Conservation (phyloP, 2,888 invertebrate genomes). For the Orthosia gracilis region DNA sequence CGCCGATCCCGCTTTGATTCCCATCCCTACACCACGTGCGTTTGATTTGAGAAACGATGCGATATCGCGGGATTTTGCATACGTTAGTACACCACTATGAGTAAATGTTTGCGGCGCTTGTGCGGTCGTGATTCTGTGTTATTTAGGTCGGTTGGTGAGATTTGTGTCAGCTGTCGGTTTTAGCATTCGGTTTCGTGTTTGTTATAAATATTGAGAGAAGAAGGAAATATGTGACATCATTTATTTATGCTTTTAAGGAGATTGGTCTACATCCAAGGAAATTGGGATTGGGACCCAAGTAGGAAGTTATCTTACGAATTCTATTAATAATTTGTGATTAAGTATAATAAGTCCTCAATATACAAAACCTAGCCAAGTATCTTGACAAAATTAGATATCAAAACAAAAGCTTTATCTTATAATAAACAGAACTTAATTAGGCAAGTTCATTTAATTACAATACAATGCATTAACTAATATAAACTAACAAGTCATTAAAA, state of each 20-base stretch:
- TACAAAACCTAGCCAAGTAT: neutral
- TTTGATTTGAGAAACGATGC: constrained; percentile 61
- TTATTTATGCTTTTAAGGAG: constrained; percentile 11
- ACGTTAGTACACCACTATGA: constrained; percentile 39
- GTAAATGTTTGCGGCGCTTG: constrained; percentile 29
- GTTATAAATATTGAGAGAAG: constrained; percentile 19
- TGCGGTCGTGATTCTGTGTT: constrained; percentile 12
- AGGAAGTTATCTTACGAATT: neutral
- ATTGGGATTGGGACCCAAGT: no score
- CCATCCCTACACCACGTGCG: constrained; percentile 50
- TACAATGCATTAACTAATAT: constrained; percentile 51
- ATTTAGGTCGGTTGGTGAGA: constrained; percentile 19
- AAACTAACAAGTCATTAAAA: constrained; percentile 56
- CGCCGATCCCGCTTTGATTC: constrained; percentile 49
- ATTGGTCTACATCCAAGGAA: neutral
- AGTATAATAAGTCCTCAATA: neutral
- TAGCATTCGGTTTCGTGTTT: neutral
- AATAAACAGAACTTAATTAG: constrained; percentile 20
- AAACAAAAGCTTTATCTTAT: constrained; percentile 12
- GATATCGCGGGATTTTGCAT: constrained; percentile 48
- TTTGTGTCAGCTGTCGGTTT: constrained; percentile 9
- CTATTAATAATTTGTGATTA: neutral
- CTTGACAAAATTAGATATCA: constrained; percentile 4
- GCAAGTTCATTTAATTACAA: constrained; percentile 46
- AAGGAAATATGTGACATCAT: neutral